These are phyloP conservation scores for Tetranychus truncatus DNA, from an alignment of 2,888 invertebrate species.

Conservation along the genomic window DNA sequence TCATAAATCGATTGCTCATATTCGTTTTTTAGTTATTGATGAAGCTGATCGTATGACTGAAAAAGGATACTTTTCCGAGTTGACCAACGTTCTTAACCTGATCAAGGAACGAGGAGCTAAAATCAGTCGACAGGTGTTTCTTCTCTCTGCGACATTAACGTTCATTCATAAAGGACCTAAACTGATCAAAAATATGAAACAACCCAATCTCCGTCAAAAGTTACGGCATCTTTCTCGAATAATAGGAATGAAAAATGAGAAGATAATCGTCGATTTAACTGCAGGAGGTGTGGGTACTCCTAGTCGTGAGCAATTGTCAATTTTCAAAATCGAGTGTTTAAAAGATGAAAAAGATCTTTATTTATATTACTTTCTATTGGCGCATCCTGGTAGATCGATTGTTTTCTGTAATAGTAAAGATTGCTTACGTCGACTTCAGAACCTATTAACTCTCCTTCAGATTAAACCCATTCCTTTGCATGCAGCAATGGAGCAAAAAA, in stretches of 20 bases:
- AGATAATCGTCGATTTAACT: conserved; percentile 71
- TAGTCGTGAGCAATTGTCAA: conserved; percentile 42
- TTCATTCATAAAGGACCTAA: conserved; percentile 56
- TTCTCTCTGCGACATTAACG: conserved; percentile 91
- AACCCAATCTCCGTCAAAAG: conserved; percentile 23
- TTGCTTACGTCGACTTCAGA: conserved; percentile 55
- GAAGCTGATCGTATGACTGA: conserved; percentile 98
- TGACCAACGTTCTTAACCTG: conserved; percentile 56
- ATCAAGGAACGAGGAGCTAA: conserved; percentile 34
- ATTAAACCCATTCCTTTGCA: conserved; percentile 54
- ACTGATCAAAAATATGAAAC: conserved; percentile 34
- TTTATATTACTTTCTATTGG: conserved; percentile 66
- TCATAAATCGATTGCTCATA: conserved; percentile 9
- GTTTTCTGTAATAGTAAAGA: conserved; percentile 67
- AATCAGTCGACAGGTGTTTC: conserved; percentile 61
- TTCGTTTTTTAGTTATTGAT: conserved; percentile 64
- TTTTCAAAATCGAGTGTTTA: conserved; percentile 49
- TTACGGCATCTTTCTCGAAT: conserved; percentile 32
- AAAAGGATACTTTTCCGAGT: conserved; percentile 80
- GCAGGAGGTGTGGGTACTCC: conserved; percentile 36
- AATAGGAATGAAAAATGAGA: conserved; percentile 50
- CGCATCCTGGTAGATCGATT: conserved; percentile 78
- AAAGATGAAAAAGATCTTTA: conserved; percentile 83
- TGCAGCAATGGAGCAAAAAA: conserved; percentile 70
- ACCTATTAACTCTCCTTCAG: conserved; percentile 43